Base-by-base conservation (phyloP, 2,888 invertebrate genomes). In the Drosophila monieri region DNA sequence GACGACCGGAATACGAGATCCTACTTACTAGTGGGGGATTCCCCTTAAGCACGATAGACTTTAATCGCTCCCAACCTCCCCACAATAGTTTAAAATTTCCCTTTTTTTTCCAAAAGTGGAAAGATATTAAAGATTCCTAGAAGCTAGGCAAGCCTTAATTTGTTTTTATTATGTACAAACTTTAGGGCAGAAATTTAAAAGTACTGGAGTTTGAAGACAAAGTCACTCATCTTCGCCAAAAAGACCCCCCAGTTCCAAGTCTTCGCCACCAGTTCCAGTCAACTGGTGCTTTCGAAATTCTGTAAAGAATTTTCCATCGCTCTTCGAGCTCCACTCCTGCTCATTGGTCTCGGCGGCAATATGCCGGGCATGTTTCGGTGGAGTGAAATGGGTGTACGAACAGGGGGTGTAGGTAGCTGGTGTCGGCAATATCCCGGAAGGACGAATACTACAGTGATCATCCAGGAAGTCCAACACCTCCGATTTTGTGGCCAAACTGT, bases 391-490 rank as follows among this genome's bases (percentile, higher is more conserved):
- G 1, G 61, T 59, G 37, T 90, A 90, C 2, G 73, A 73, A 60
- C 85, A 85, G 62, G 84, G 53, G 5, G 83, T 76, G 14, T 89
- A 85, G 9, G 55, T 30, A 6, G 57, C 52, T 2, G 74, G 47
- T 9, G 44, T 4, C 0, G 44, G 2, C 0, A 6, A 25, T 4
- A 10, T 27, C 5, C 0, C 12, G 3, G 37, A 73, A 6, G 71
- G 92, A 67, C 76, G 89, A 64, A 94, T 85, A 80, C 91, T 85
- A 76, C 94, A 94, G 90, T 94, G 92, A 54, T 94, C 90, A 54
- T 93, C 89, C 61, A 98, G 92, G 92, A 95, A 98, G 23, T 94
- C 92, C 73, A 96, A 92, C 25, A 97, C 95, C 79, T 94, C 93
- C 55, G 94, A 92, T 86, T 94, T 95, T 62, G 93, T 94, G 76